phyloP scores from a whole-genome alignment of 2,797 vertebrate species.

The Delichon dasypus region DNA sequence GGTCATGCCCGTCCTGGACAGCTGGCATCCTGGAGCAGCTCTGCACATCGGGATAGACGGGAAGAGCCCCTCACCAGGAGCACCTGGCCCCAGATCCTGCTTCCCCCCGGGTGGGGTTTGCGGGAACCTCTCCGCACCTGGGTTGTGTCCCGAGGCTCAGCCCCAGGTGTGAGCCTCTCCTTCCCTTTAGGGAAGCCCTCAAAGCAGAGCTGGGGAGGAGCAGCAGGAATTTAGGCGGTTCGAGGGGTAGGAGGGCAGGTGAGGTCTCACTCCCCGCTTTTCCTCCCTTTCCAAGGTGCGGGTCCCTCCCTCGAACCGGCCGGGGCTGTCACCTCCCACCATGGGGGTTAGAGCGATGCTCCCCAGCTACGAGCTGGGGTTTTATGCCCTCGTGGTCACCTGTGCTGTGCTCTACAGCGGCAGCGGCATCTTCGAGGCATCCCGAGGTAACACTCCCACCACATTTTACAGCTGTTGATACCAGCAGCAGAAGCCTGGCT shows the following conservation, averaged over 20 bases:
- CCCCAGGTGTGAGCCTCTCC: not conserved
- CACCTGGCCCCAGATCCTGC: not conserved
- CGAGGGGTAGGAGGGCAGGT: accelerated
- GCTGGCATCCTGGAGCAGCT: not conserved
- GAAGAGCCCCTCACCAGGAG: accelerated
- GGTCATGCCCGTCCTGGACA: no score
- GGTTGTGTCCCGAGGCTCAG: not conserved
- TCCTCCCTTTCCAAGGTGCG: not conserved
- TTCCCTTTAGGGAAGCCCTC: not conserved
- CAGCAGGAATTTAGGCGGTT: not conserved
- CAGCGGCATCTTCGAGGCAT: slow-evolving; percentile 88
- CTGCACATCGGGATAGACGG: accelerated
- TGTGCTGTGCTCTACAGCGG: slow-evolving; percentile 87
- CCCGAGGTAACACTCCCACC: slow-evolving; percentile 79
- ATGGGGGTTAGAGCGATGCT: slow-evolving; percentile 92
- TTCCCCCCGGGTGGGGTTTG: not conserved
- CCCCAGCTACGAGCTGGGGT: slow-evolving; percentile 88
- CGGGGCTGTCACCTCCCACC: not conserved
- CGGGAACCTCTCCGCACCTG: not conserved
- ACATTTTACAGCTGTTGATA: accelerated
- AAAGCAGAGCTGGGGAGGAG: not conserved
- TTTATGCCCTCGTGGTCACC: slow-evolving; percentile 85
- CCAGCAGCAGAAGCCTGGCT: not conserved
- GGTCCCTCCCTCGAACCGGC: accelerated
- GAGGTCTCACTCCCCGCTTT: accelerated